A percentile compares a stretch with the other conserved stretches of the same genome.
Conservation (phyloP, 2,888 invertebrate genomes). For the Meghimatium bilineatum region DNA sequence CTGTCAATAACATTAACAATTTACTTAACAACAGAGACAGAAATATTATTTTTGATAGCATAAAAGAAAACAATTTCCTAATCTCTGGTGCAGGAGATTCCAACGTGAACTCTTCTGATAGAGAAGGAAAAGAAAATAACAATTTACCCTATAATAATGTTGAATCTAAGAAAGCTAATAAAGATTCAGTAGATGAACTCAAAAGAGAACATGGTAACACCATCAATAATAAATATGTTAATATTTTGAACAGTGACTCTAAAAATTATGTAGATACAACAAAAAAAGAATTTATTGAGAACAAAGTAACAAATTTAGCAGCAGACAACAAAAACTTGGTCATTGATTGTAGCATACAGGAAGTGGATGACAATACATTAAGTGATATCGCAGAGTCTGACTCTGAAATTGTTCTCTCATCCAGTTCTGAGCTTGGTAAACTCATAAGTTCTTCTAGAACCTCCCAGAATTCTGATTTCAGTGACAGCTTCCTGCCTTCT, state of each 20-base stretch:
- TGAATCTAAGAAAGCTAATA: neutral
- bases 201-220: neutral
- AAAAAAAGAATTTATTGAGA: neutral
- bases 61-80: neutral
- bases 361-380: slow-evolving; percentile 1
- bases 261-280: neutral
- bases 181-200: neutral
- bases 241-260: neutral
- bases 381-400: slow-evolving; percentile 35
- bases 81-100: slow-evolving; percentile 35
- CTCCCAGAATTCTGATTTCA: slow-evolving; percentile 42
- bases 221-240: neutral
- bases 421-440: slow-evolving; percentile 48
- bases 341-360: neutral
- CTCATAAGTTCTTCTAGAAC: slow-evolving; percentile 37
- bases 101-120: neutral
- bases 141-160: neutral
- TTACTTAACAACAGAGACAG: neutral
- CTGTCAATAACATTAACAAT: slow-evolving; percentile 7
- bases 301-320: neutral
- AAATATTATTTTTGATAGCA: neutral
- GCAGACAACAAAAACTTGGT: neutral
- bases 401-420: slow-evolving; percentile 37
- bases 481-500: neutral
- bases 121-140: slow-evolving; percentile 10